Evolutionary conservation across 2,113 vertebrate species (phyloP).

Genomic region (Erpornis zantholeuca): DNA sequence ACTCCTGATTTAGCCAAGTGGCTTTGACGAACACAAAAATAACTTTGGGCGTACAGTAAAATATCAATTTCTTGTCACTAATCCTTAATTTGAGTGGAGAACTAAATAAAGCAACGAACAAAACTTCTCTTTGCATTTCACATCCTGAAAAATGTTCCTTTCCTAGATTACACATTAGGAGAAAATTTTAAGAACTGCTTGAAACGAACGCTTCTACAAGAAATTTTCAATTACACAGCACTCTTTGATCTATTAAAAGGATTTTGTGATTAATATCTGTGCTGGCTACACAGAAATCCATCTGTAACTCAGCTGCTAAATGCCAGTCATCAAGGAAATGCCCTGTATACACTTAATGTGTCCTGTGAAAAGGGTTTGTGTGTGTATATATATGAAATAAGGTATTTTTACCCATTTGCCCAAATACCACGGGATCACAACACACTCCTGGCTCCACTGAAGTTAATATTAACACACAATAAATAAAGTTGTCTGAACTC

Average conservation of each 20-base stretch:
- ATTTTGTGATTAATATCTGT: not conserved
- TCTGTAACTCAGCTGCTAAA: not conserved
- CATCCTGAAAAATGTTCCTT: not conserved
- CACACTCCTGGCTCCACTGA: not conserved
- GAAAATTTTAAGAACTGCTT: not conserved
- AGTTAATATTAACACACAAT: not conserved
- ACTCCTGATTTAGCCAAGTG: not conserved
- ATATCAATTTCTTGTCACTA: not conserved
- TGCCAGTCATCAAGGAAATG: not conserved
- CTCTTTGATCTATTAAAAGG: not conserved
- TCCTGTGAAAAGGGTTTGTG: not conserved
- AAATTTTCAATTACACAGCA: not conserved
- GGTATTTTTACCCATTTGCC: not conserved
- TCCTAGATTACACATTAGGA: not conserved
- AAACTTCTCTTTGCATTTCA: not conserved
- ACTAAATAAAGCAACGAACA: not conserved
- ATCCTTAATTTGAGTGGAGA: not conserved
- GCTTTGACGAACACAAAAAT: not conserved
- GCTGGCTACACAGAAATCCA: not conserved
- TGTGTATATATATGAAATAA: not conserved
- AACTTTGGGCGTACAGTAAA: not conserved
- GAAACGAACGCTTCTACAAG: accelerated
- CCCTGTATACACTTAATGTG: not conserved
- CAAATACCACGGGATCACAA: not conserved
- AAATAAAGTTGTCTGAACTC: not conserved